Evolutionary conservation across 2,888 invertebrate genomes (phyloP).

Genomic region (Conchocele bisecta): DNA sequence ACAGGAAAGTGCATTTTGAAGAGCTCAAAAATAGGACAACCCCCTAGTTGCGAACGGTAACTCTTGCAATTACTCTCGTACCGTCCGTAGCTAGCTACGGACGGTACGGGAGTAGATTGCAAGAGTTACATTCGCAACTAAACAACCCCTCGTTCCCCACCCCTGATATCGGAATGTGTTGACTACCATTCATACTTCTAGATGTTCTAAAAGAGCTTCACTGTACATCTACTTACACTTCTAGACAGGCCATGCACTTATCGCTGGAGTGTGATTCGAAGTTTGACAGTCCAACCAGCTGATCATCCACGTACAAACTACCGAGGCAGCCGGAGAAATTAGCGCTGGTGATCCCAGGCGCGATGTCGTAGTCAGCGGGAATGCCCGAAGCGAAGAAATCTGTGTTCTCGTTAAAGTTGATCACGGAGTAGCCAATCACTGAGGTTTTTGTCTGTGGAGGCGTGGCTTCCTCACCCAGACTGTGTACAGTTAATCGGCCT

Average conservation of each 20-base stretch:
- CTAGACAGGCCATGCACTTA: constrained; percentile 89
- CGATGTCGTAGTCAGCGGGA: constrained; percentile 51
- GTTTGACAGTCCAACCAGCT: constrained; percentile 94
- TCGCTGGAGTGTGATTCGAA: constrained; percentile 84
- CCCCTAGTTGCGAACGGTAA: no score
- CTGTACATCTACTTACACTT: constrained; percentile 89
- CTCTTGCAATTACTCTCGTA: no score
- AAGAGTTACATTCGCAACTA: no score
- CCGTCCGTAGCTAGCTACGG: no score
- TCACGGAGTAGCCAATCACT: constrained; percentile 85
- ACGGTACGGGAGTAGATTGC: no score
- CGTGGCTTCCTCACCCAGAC: constrained; percentile 81
- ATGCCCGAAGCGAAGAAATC: constrained; percentile 70
- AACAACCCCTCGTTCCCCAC: no score
- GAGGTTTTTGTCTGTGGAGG: constrained; percentile 83
- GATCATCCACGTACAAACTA: constrained; percentile 90
- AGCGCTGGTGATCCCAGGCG: constrained; percentile 56
- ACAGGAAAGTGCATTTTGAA: no score
- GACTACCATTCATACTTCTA: no score
- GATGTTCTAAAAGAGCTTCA: no score
- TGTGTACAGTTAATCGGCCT: constrained; percentile 88
- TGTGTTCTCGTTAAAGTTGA: constrained; percentile 84
- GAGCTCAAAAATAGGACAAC: no score
- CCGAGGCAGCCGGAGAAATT: constrained; percentile 90
- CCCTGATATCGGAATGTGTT: no score